Percentiles rank a stretch among this genome's conserved stretches.
Conservation (phyloP, 2,797 vertebrate genomes). For the Intellagama lesueurii region DNA sequence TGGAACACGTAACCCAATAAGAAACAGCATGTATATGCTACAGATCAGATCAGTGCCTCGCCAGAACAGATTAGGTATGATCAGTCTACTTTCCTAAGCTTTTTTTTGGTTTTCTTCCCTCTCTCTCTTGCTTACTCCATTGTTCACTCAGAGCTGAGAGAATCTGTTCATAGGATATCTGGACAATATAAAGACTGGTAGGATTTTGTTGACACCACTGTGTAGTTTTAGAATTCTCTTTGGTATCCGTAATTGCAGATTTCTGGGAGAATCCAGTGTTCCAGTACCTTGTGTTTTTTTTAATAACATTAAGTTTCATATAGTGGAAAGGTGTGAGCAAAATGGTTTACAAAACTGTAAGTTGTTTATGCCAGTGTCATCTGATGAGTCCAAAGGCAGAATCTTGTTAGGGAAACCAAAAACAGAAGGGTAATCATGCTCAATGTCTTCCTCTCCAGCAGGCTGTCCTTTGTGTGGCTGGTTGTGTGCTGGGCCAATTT, state of each 20-base stretch:
- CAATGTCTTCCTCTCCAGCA: too few species aligned
- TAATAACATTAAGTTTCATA: not conserved
- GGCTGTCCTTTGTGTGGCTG: too few species aligned
- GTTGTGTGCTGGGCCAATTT: too few species aligned
- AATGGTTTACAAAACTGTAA: too few species aligned
- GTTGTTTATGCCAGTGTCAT: too few species aligned
- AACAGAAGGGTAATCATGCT: too few species aligned
- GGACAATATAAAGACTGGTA: not conserved
- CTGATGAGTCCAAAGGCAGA: too few species aligned
- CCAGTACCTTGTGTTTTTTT: not conserved
- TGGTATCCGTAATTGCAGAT: not conserved
- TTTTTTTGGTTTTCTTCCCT: not conserved
- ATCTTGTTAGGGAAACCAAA: too few species aligned
- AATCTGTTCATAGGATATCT: not conserved
- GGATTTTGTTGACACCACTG: too few species aligned
- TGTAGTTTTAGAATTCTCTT: not conserved
- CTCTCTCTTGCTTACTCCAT: not conserved
- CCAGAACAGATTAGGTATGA: not conserved
- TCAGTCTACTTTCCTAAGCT: not conserved
- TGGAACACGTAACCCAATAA: not conserved
- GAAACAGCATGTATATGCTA: not conserved
- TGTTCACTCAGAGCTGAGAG: not conserved
- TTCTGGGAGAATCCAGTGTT: not conserved
- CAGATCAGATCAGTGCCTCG: not conserved
- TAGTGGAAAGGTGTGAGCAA: not conserved